phyloP scores from a whole-genome alignment of 2,888 invertebrate species.

The Linnaemya vulpina region DNA sequence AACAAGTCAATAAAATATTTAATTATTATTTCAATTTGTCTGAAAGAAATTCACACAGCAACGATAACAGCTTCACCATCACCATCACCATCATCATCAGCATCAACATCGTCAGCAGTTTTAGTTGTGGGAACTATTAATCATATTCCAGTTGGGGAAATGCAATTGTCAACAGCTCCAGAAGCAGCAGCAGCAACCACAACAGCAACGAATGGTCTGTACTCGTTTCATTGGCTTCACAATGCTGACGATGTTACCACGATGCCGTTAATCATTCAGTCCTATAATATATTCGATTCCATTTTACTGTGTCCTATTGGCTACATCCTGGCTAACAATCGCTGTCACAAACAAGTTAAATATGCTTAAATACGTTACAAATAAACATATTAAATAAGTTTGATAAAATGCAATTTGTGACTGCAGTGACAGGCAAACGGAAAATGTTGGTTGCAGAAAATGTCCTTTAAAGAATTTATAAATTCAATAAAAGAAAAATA shows the following conservation, averaged over 20 bases:
- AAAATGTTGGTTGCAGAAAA: too few relatives aligned
- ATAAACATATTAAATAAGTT: not conserved
- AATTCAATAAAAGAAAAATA: not conserved
- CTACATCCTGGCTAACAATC: constrained; percentile 78
- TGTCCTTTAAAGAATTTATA: too few relatives aligned
- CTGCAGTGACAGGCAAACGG: too few relatives aligned
- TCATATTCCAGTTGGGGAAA: constrained; percentile 20
- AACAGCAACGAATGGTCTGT: constrained; percentile 41
- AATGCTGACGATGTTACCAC: not conserved
- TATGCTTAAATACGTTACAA: constrained; percentile 69
- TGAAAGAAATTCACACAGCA: not conserved
- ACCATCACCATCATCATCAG: not conserved
- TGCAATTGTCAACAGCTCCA: constrained; percentile 32
- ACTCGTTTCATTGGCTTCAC: constrained; percentile 37
- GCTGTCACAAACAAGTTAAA: constrained; percentile 78
- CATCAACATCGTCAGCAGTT: not conserved
- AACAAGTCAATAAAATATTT: constrained; percentile 50
- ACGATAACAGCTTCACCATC: not conserved
- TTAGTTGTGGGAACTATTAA: constrained; percentile 35
- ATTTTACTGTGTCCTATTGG: constrained; percentile 76
- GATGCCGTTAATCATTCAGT: constrained; percentile 73
- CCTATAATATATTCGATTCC: constrained; percentile 78
- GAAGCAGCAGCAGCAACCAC: not conserved
- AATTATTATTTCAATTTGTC: constrained; percentile 38
- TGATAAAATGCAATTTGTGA: not conserved